Evolutionary conservation across 1,140 invertebrate genomes (phyloP).

Genomic region (Sitobion miscanthi): DNA sequence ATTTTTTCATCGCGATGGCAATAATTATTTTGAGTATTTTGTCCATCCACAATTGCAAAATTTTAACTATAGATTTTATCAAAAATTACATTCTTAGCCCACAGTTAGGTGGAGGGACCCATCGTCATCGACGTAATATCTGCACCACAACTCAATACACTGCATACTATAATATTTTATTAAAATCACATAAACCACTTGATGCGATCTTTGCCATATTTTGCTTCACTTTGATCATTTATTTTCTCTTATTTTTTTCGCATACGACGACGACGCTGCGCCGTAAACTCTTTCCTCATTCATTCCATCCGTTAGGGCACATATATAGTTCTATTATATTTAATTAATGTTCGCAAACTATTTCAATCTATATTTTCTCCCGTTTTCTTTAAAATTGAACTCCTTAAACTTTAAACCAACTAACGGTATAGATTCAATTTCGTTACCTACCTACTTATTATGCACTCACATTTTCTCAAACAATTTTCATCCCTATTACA

Average conservation of each 20-base stretch:
- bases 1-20: neutral
- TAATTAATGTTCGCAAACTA: neutral
- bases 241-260: neutral
- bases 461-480: neutral
- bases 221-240: neutral
- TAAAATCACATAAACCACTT: neutral
- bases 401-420: neutral
- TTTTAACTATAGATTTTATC: neutral
- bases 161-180: neutral
- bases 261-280: neutral
- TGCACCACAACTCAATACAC: neutral
- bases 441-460: neutral
- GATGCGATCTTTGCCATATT: neutral
- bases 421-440: neutral
- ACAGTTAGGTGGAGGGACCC: rapidly evolving
- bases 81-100: neutral
- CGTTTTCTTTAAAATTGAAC: neutral
- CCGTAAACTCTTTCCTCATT: neutral
- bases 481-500: neutral
- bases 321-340: neutral
- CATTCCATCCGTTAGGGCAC: neutral
- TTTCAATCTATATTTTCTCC: slow-evolving; percentile 15
- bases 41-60: neutral
- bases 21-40: no score
- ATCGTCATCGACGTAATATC: neutral